These are phyloP conservation scores for Epistrophella euchroma DNA, from an alignment of 2,888 invertebrate species.

Conservation along the genomic window DNA sequence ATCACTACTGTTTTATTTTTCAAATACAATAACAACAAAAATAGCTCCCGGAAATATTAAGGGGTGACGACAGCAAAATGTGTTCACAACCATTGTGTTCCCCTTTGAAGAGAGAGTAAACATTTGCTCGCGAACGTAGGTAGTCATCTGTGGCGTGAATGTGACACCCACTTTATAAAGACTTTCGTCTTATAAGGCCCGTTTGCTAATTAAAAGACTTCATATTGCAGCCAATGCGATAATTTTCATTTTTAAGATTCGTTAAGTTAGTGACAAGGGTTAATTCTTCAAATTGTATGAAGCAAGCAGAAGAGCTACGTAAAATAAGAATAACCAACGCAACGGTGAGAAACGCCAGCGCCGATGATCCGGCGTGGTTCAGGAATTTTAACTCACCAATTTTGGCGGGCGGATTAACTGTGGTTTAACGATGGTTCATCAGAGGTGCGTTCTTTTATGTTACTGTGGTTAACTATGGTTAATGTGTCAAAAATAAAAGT, in stretches of 20 bases:
- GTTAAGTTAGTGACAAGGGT: not conserved
- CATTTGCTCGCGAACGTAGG: constrained; percentile 25
- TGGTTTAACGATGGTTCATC: no score
- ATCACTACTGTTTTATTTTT: constrained; percentile 37
- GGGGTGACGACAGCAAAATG: constrained; percentile 27
- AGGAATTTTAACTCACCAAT: no score
- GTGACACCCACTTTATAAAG: constrained; percentile 65
- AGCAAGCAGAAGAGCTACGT: no score
- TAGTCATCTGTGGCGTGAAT: constrained; percentile 65
- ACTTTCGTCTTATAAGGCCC: constrained; percentile 42
- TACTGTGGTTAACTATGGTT: no score
- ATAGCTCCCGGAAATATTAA: constrained; percentile 11
- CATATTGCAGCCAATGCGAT: constrained; percentile 48
- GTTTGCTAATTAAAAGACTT: constrained; percentile 68
- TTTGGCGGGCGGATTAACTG: no score
- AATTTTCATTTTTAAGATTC: not conserved
- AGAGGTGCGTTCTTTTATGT: no score
- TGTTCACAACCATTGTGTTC: constrained; percentile 42
- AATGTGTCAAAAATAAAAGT: no score
- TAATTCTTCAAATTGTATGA: not conserved
- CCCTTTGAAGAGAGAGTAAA: not conserved
- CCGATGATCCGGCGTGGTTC: no score
- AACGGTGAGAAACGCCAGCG: no score
- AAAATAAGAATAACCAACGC: no score
- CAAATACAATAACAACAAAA: constrained; percentile 9